Evolutionary conservation across 2,113 vertebrate species (phyloP).

Genomic region (Sorex fumeus): DNA sequence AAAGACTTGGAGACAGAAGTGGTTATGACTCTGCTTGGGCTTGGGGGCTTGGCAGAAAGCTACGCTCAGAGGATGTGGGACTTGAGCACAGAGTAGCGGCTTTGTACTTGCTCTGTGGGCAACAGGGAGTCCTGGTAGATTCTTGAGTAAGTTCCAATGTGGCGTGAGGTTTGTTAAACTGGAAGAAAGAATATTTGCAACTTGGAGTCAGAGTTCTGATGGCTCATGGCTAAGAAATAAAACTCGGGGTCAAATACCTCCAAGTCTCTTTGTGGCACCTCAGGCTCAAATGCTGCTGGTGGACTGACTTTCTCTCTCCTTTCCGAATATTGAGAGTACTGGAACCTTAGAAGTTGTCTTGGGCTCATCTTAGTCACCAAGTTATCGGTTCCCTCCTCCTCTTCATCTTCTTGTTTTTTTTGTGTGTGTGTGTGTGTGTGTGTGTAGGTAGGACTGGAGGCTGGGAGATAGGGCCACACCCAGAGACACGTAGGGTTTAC

Average conservation of each 20-base stretch:
- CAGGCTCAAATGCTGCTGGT: background rate
- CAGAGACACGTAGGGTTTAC: too few relatives aligned
- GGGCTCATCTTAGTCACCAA: too few relatives aligned
- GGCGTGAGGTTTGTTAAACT: background rate
- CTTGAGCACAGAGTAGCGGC: background rate
- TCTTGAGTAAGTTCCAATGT: background rate
- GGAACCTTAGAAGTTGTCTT: too few relatives aligned
- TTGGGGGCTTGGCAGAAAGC: background rate
- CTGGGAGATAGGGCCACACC: too few relatives aligned
- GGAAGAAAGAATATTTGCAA: background rate
- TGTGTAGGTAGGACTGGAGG: too few relatives aligned
- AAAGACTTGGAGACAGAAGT: background rate
- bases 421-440: too few relatives aligned
- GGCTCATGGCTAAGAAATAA: background rate
- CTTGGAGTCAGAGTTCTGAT: background rate
- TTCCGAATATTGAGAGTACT: too few relatives aligned
- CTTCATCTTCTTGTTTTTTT: too few relatives aligned
- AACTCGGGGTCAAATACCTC: rapidly evolving
- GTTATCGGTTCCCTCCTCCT: too few relatives aligned
- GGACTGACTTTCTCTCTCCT: background rate
- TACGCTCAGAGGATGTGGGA: background rate
- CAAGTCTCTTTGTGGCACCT: background rate
- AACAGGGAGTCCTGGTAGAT: background rate
- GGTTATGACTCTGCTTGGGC: background rate
- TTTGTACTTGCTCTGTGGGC: background rate